A percentile compares a stretch with the other conserved stretches of the same genome.
These are phyloP conservation scores for Neria commutata DNA, from an alignment of 2,888 invertebrate species.

Conservation along the genomic window DNA sequence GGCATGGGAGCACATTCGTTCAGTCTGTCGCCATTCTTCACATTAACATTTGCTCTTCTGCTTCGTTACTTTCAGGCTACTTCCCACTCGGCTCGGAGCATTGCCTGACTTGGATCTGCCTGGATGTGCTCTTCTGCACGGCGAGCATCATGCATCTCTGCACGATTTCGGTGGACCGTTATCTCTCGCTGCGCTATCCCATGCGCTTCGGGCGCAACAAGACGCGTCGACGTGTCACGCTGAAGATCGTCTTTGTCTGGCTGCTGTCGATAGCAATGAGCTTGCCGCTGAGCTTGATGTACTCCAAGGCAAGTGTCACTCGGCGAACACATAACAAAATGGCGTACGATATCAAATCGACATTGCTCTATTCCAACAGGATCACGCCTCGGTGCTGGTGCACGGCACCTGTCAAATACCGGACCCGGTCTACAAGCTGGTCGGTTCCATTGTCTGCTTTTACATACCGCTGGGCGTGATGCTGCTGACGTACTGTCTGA, in stretches of 20 bases:
- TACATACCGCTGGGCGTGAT: conserved; percentile 95
- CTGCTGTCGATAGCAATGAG: conserved; percentile 90
- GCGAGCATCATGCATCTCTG: conserved; percentile 97
- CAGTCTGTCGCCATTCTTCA: too few species aligned
- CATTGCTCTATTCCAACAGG: conserved; percentile 62
- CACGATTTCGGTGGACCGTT: conserved; percentile 95
- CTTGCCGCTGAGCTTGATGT: conserved; percentile 85
- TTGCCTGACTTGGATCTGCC: conserved; percentile 92
- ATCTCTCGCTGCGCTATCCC: conserved; percentile 87
- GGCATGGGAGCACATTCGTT: too few species aligned
- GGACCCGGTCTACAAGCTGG: conserved; percentile 86
- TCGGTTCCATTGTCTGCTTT: conserved; percentile 94
- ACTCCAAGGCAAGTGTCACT: conserved; percentile 75
- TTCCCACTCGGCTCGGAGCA: conserved; percentile 82
- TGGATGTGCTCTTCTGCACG: conserved; percentile 95
- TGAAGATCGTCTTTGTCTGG: conserved; percentile 95
- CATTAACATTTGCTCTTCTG: neutral
- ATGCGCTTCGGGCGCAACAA: conserved; percentile 93
- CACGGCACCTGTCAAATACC: conserved; percentile 87
- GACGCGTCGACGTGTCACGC: conserved; percentile 79
- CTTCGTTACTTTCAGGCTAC: conserved; percentile 69
- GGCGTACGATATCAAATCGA: neutral
- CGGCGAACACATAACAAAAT: neutral
- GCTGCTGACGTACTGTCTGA: conserved; percentile 93
- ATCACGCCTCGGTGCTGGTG: conserved; percentile 81